phyloP scores from a whole-genome alignment of 2,797 vertebrate species.

The Sebastes baramenuke region DNA sequence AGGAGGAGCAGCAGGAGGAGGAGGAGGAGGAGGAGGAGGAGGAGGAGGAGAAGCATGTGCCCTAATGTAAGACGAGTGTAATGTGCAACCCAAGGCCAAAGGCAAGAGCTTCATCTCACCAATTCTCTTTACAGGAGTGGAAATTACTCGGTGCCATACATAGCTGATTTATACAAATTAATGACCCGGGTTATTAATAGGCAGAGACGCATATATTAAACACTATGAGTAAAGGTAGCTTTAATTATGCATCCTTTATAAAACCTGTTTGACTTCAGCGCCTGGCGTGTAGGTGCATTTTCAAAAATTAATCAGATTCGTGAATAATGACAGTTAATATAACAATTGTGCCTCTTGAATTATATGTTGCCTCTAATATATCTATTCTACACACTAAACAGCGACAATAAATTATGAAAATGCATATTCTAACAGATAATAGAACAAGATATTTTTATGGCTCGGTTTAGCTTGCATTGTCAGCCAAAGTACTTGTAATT shows the following conservation, averaged over 20 bases:
- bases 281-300: constrained; percentile 54
- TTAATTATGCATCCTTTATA: constrained; percentile 83
- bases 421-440: constrained; percentile 16
- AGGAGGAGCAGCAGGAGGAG: constrained; percentile 61
- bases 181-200: constrained; percentile 81
- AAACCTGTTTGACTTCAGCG: constrained; percentile 78
- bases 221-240: constrained; percentile 82
- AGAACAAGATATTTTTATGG: constrained; percentile 17
- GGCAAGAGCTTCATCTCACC: constrained; percentile 77
- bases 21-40: constrained; percentile 48
- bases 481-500: constrained; percentile 20
- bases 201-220: constrained; percentile 80
- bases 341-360: constrained; percentile 36
- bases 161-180: constrained; percentile 81
- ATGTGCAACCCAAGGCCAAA: constrained; percentile 78
- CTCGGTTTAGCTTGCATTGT: constrained; percentile 29
- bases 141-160: constrained; percentile 79
- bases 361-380: constrained; percentile 30
- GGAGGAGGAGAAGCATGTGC: constrained; percentile 49
- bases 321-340: constrained; percentile 57
- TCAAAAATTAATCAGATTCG: constrained; percentile 55
- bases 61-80: constrained; percentile 75
- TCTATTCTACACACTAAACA: constrained; percentile 3
- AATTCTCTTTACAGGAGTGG: constrained; percentile 76
- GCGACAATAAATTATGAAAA: constrained; percentile 20